These are phyloP conservation scores for Hapalemur alaotrensis DNA, from an alignment of 2,797 vertebrate genomes.

Conservation along the genomic window DNA sequence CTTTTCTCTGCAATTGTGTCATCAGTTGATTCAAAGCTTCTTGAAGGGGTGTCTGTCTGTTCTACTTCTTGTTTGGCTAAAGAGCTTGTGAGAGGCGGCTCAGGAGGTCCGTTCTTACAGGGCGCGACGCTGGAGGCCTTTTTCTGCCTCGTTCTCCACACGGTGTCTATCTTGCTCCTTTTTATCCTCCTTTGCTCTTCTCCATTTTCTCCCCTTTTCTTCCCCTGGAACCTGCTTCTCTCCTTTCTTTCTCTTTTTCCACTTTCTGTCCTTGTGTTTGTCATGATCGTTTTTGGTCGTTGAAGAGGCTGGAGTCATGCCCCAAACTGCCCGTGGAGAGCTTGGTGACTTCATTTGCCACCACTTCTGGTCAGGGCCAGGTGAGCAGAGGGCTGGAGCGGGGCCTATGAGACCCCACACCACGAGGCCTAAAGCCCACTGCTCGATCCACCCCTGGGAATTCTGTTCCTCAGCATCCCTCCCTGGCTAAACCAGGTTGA, in stretches of 20 bases:
- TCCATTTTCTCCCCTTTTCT: slow-evolving; percentile 84
- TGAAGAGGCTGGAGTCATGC: slow-evolving; percentile 86
- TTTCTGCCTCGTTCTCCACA: neutral
- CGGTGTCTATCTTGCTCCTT: neutral
- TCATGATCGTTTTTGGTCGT: slow-evolving; percentile 91
- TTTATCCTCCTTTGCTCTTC: slow-evolving; percentile 87
- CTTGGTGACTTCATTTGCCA: slow-evolving; percentile 92
- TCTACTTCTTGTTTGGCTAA: too few relatives aligned
- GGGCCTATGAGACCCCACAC: too few relatives aligned
- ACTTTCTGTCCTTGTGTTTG: slow-evolving; percentile 95
- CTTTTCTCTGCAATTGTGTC: slow-evolving; percentile 88
- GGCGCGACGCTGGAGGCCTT: too few relatives aligned
- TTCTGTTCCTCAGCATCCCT: neutral
- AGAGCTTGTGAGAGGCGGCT: too few relatives aligned
- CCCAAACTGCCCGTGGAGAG: slow-evolving; percentile 90
- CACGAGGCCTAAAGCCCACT: too few relatives aligned
- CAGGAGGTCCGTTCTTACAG: too few relatives aligned
- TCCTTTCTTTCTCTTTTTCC: slow-evolving; percentile 95
- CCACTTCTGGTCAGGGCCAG: neutral
- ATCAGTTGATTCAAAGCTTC: too few relatives aligned
- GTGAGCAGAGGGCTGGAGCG: neutral
- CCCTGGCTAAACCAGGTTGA: neutral
- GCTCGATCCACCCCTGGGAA: neutral
- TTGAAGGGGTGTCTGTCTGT: too few relatives aligned
- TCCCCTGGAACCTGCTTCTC: slow-evolving; percentile 90